Base-by-base conservation (phyloP, 2,888 invertebrate genomes). In the Eumacrocentrus americanus region DNA sequence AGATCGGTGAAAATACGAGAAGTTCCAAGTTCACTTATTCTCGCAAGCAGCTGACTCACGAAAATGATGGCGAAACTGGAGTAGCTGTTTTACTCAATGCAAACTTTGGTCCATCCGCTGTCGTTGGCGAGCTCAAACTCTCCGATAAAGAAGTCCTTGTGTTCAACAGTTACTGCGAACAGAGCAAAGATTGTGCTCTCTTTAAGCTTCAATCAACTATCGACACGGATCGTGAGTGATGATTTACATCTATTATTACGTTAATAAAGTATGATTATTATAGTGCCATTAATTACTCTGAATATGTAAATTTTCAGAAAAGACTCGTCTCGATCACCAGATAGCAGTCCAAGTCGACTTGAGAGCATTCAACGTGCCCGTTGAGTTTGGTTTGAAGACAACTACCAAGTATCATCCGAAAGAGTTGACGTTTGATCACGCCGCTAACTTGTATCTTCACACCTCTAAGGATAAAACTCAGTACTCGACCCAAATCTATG, bases 111-210 rank as follows among this genome's bases (percentile, higher is more conserved):
- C 86, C 86, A 1, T 87, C 87, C 63, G 90, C 89, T 66, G 85
- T 90, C 58, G 88, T 90, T 3, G 86, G 88, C 0, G 90, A 90
- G 68, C 81, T 89, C 1, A 90, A 90, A 68, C 75, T 88, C 51
- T 90, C 91, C 40, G 89, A 90, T 80, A 85, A 89, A 64, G 90
- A 91, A 67, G 87, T 90, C 76, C 87, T 89, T 71, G 83, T 87
- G 47, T 86, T 88, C 11, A 84, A 88, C 65, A 88, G 90, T 9
- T 88, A 89, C 76, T 92, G 92, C 76, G 91, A 91, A 68, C 89
- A 90, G 75, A 90, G 89, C 81, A 89, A 90, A 62, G 89, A 91
- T 68, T 92, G 92, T 73, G 89, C 90, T 0, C 88, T 90, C 72
- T 84, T 90, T 18, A 91, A 91, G 70, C 72, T 89, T n/a, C 84